Evolutionary conservation across 1,140 invertebrate species (phyloP).

Genomic region (Yoshiicerus persimilis): DNA sequence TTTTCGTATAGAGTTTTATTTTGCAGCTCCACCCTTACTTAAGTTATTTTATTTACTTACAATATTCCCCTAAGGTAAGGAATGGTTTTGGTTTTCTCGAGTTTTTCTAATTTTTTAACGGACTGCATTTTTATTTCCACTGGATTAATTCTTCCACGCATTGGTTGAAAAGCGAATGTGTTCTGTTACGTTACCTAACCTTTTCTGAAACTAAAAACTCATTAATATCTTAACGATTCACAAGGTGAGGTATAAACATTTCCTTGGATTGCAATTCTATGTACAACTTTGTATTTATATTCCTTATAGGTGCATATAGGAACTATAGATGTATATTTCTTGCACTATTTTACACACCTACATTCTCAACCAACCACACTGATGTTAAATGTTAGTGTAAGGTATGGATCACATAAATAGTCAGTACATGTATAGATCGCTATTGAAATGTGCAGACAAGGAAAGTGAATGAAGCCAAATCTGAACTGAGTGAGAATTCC

Average conservation of each 20-base stretch:
- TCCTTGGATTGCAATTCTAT: neutral
- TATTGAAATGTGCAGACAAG: neutral
- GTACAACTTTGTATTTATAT: too few relatives aligned
- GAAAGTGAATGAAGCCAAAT: neutral
- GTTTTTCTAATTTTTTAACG: neutral
- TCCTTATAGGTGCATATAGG: too few relatives aligned
- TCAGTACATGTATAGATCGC: too few relatives aligned
- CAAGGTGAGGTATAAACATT: neutral
- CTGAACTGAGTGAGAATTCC: neutral
- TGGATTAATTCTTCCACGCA: neutral
- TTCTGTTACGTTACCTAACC: too few relatives aligned
- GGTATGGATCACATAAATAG: neutral
- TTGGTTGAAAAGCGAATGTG: too few relatives aligned
- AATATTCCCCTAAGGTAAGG: neutral
- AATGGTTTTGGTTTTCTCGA: too few relatives aligned
- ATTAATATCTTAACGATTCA: neutral
- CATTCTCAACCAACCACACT: neutral
- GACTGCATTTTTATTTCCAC: neutral
- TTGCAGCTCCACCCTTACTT: neutral
- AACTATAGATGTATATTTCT: neutral
- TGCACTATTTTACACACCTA: neutral
- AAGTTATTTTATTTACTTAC: neutral
- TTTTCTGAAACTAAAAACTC: neutral
- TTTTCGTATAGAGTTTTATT: neutral
- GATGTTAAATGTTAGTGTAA: too few relatives aligned